Evolutionary conservation across 2,797 vertebrate genomes (phyloP), one percentile per base, ranked within the genome.

Genomic region (Coranthus polyacanthus): DNA sequence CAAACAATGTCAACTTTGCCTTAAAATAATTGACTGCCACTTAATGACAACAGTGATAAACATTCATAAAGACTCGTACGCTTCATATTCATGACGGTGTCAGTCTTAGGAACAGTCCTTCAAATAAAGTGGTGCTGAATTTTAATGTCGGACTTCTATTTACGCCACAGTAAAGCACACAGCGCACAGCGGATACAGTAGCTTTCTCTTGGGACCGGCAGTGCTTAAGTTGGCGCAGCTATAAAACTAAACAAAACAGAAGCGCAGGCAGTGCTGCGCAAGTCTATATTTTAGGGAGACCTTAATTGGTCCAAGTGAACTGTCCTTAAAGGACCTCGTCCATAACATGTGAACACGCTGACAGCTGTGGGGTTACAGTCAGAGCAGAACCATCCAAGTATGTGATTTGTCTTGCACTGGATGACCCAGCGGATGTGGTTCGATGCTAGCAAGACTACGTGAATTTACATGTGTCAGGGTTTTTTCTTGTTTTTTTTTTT

Each of bases 301-400:
- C 20, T 22, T 61, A 50, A 58, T 54, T 59, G 46, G 32, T n/a
- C 9, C 6, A 3, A 6, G 3, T 26, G 24, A 1, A 0, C 29
- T 49, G 54, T 70, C 53, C 41, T 64, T 12, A 58, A 65, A 47
- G 2, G 0, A 15, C 7, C 44, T 1, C 18, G 1, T 41, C 37
- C 17, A 5, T 7, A 4, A 11, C 54, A 15, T 41, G 0, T 6
- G 38, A 46, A 18, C 17, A 8, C 5, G 38, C 51, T 67, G 71
- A 61, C 75, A 64, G 78, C 55, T 52, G 18, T 7, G 61, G 15
- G 56, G 32, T 56, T 16, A 10, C 59, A 66, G 72, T 44, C 58
- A 38, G 51, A 32, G 32, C 54, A 12, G 20, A 12, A 12, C n/a
- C 39, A 0, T 2, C 47, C 3, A 51, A 9, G 34, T 59, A 45